Percentiles rank a stretch among this genome's conserved stretches.
These are phyloP conservation scores for Drosophila atroscutellata DNA, from an alignment of 2,888 invertebrate species.

Conservation along the genomic window DNA sequence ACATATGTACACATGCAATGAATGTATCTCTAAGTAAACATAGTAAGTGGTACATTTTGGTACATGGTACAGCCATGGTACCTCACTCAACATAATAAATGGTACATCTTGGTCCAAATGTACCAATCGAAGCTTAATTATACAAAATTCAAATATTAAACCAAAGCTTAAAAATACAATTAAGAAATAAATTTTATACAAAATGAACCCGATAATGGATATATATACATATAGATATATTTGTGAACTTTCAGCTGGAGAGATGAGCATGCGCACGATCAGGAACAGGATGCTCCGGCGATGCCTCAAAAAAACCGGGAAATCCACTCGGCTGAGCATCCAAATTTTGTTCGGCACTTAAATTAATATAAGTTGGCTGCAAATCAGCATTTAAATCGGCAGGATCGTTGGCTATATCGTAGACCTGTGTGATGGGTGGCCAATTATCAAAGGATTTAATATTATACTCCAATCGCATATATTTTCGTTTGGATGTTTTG, in stretches of 20 bases:
- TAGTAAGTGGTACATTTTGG: background rate
- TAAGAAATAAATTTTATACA: background rate
- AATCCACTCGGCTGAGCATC: constrained; percentile 85
- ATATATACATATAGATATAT: background rate
- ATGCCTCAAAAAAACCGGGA: constrained; percentile 85
- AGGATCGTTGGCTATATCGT: constrained; percentile 82
- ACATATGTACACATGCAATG: background rate
- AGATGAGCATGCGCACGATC: constrained; percentile 13
- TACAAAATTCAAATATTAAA: background rate
- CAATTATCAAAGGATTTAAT: constrained; percentile 87
- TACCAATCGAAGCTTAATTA: background rate
- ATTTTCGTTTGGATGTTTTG: constrained; percentile 87
- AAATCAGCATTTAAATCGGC: constrained; percentile 66
- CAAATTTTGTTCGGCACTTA: constrained; percentile 86
- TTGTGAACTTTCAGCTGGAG: background rate
- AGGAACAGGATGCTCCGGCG: constrained; percentile 4
- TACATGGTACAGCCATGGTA: background rate
- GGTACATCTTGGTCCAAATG: background rate
- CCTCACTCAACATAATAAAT: background rate
- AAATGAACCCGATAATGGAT: background rate
- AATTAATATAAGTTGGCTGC: constrained; percentile 85
- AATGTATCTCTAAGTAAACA: background rate
- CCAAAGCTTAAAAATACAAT: background rate
- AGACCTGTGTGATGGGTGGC: constrained; percentile 87
- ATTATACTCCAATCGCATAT: constrained; percentile 88